A percentile compares a stretch with the other conserved stretches of the same genome.
phyloP scores from a whole-genome alignment of 2,888 invertebrate genomes.

The Ditula angustiorana region DNA sequence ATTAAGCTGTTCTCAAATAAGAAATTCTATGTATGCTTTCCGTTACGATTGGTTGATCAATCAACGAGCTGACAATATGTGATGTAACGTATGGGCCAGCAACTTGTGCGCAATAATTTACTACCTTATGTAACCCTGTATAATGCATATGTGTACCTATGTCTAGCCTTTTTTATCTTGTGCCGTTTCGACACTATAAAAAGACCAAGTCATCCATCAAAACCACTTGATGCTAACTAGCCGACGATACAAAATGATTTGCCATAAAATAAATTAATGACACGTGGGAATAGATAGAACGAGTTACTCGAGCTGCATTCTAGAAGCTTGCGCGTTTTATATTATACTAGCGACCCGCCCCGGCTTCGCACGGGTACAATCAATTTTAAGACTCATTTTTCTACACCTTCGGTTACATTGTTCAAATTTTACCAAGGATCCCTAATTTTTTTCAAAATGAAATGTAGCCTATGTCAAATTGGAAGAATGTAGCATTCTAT shows the following conservation, averaged over 20 bases:
- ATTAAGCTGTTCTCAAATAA: not conserved
- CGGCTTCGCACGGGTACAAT: too few relatives aligned
- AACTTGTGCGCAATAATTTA: constrained; percentile 32
- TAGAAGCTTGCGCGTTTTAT: not conserved
- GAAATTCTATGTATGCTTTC: constrained; percentile 1
- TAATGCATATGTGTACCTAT: constrained; percentile 21
- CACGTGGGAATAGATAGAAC: not conserved
- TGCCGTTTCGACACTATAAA: constrained; percentile 46
- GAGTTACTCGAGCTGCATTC: constrained; percentile 11
- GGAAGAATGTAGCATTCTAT: too few relatives aligned
- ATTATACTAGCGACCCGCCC: not conserved
- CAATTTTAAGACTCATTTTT: too few relatives aligned
- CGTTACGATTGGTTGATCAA: constrained; percentile 13
- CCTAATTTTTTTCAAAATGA: too few relatives aligned
- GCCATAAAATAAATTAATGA: constrained; percentile 31
- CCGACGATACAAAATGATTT: constrained; percentile 33
- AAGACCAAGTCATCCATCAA: constrained; percentile 43
- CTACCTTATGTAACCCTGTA: constrained; percentile 32
- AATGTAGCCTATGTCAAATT: too few relatives aligned
- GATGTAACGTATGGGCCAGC: constrained; percentile 19
- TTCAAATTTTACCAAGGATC: too few relatives aligned
- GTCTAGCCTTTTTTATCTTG: constrained; percentile 42
- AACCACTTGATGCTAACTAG: constrained; percentile 36
- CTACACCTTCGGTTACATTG: too few relatives aligned
- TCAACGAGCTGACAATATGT: constrained; percentile 15